Percentiles rank a stretch among this genome's conserved stretches.
Conservation (phyloP, 2,888 invertebrate species). For the Gymnosoma rotundatum region DNA sequence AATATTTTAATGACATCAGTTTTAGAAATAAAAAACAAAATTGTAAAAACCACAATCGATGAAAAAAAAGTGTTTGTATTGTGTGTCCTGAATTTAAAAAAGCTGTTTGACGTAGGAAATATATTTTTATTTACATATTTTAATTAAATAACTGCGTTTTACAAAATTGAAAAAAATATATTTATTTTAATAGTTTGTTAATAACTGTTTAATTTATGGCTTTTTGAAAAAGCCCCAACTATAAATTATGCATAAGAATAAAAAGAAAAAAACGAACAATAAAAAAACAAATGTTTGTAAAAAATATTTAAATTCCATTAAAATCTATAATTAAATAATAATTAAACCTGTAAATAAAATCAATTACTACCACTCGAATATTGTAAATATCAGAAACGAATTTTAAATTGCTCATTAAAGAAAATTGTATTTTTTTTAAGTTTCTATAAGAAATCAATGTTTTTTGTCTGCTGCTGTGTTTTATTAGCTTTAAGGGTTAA, state of each 20-base stretch:
- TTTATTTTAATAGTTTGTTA: constrained; percentile 40
- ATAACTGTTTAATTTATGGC: constrained; percentile 60
- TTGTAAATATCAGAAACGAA: too few species aligned
- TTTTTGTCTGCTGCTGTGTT: too few species aligned
- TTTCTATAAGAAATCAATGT: too few species aligned
- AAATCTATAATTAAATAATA: background rate
- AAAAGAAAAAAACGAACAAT: background rate
- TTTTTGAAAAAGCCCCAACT: constrained; percentile 26
- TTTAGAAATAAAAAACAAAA: constrained; percentile 24
- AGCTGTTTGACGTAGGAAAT: constrained; percentile 38
- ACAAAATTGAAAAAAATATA: constrained; percentile 28
- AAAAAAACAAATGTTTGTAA: background rate
- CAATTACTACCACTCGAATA: background rate
- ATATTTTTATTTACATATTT: background rate
- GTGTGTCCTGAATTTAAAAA: constrained; percentile 68
- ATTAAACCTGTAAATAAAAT: background rate
- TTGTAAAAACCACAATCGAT: background rate
- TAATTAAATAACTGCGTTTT: constrained; percentile 47
- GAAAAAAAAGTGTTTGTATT: constrained; percentile 20
- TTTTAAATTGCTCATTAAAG: too few species aligned
- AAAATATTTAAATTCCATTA: background rate
- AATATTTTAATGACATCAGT: constrained; percentile 54
- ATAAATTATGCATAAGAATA: constrained; percentile 26
- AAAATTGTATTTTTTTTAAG: too few species aligned
- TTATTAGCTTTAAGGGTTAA: too few species aligned